phyloP scores from a whole-genome alignment of 2,888 invertebrate species.

The Epicampocera succincta region DNA sequence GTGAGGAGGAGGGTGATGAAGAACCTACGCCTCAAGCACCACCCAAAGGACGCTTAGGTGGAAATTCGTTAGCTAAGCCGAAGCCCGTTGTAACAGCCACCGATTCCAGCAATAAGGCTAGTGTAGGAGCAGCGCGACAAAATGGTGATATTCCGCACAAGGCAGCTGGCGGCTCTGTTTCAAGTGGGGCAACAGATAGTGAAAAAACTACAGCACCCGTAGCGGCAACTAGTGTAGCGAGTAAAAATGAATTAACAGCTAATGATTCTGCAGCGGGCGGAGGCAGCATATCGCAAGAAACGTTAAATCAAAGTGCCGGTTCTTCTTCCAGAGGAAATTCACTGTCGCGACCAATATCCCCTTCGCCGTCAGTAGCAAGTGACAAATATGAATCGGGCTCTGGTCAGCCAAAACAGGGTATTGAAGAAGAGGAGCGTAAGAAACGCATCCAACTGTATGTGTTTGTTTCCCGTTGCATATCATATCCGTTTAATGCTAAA shows the following conservation, averaged over 20 bases:
- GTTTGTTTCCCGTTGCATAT: constrained; percentile 97
- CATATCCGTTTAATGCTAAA: constrained; percentile 99
- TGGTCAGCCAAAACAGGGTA: constrained; percentile 62
- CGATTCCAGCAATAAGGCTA: constrained; percentile 73
- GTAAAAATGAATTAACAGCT: constrained; percentile 61
- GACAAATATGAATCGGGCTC: constrained; percentile 88
- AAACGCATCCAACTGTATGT: constrained; percentile 97
- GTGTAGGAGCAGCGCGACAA: constrained; percentile 78
- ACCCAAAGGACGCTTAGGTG: constrained; percentile 76
- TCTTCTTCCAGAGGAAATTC: constrained; percentile 85
- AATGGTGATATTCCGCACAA: constrained; percentile 81
- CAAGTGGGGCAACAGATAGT: constrained; percentile 64
- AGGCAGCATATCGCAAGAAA: constrained; percentile 84
- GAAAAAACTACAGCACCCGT: constrained; percentile 78
- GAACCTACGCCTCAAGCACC: constrained; percentile 84
- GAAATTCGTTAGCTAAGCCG: constrained; percentile 69
- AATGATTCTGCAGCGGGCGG: constrained; percentile 62
- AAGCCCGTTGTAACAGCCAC: constrained; percentile 73
- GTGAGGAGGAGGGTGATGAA: constrained; percentile 97
- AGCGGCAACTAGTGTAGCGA: constrained; percentile 57
- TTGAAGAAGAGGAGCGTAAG: constrained; percentile 97
- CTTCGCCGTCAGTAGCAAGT: constrained; percentile 94
- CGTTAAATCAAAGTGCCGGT: constrained; percentile 84
- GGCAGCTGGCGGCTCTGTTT: constrained; percentile 72
- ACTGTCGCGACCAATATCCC: constrained; percentile 91